Evolutionary conservation across 2,113 vertebrate species (phyloP).

Genomic region (Myiopsitta monachus): DNA sequence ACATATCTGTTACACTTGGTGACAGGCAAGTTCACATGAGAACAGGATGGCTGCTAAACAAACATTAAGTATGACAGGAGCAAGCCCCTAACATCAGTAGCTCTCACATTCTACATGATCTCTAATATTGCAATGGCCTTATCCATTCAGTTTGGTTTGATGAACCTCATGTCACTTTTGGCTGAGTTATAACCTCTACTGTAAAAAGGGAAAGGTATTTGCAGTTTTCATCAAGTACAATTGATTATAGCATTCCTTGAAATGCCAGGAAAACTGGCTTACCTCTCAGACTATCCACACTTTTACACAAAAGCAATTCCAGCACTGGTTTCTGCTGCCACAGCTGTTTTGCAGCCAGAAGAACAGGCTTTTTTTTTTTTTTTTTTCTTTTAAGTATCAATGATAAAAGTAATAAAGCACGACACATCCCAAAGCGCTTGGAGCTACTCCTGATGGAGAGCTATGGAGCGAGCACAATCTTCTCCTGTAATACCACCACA

Average conservation of each 20-base stretch:
- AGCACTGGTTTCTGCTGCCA: neutral
- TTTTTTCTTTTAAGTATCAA: neutral
- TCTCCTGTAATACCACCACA: neutral
- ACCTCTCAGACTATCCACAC: neutral
- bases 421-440: neutral
- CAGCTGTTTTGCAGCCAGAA: conserved; percentile 20
- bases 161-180: neutral
- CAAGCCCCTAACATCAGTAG: neutral
- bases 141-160: neutral
- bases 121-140: neutral
- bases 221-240: neutral
- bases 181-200: neutral
- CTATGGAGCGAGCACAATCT: neutral
- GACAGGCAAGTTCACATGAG: neutral
- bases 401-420: neutral
- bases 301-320: conserved; percentile 22
- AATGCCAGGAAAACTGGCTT: conserved; percentile 5
- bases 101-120: neutral
- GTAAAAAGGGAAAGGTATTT: neutral
- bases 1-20: neutral
- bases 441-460: neutral
- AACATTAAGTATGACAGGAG: neutral
- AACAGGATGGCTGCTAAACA: neutral
- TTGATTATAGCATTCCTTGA: neutral
- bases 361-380: neutral